A percentile compares a stretch with the other conserved stretches of the same genome.
Evolutionary conservation across 2,113 vertebrate genomes (phyloP).

Genomic region (Laticauda colubrina): DNA sequence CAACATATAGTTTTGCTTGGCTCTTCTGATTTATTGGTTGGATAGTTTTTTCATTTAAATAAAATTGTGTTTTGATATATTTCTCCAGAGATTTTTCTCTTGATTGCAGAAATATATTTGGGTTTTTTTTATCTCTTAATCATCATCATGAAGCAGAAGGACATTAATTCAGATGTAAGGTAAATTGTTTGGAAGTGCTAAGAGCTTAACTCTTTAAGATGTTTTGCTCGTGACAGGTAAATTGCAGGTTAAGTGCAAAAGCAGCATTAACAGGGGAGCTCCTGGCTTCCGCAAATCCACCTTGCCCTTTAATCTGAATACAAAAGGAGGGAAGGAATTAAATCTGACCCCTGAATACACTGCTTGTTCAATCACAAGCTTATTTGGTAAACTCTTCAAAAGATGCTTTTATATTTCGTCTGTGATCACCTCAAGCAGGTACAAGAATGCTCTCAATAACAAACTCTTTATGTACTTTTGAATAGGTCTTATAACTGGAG

Average conservation of each 20-base stretch:
- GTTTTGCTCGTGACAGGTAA: slow-evolving; percentile 88
- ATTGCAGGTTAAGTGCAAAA: slow-evolving; percentile 96
- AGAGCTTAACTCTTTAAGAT: slow-evolving; percentile 62
- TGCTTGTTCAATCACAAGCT: slow-evolving; percentile 80
- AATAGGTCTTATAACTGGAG: slow-evolving; percentile 61
- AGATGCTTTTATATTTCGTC: slow-evolving; percentile 75
- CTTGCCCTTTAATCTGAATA: slow-evolving; percentile 94
- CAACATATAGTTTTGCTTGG: background rate
- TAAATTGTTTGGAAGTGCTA: slow-evolving; percentile 67
- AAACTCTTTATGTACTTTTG: slow-evolving; percentile 61
- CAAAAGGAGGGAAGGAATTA: slow-evolving; percentile 88
- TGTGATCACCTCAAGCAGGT: slow-evolving; percentile 68
- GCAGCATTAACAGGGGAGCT: slow-evolving; percentile 84
- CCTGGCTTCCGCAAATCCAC: slow-evolving; percentile 85
- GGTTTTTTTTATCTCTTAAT: slow-evolving; percentile 31
- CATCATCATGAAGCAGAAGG: slow-evolving; percentile 25
- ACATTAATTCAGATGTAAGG: slow-evolving; percentile 43
- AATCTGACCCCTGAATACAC: slow-evolving; percentile 85
- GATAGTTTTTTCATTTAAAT: slow-evolving; percentile 35
- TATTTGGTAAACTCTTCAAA: slow-evolving; percentile 70
- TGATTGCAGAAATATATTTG: slow-evolving; percentile 36
- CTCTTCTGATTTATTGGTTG: slow-evolving; percentile 36
- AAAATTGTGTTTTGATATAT: slow-evolving; percentile 9
- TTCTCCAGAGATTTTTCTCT: slow-evolving; percentile 37
- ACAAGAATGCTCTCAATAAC: slow-evolving; percentile 69